A percentile compares a stretch with the other conserved stretches of the same genome.
Evolutionary conservation across 1,140 invertebrate species (phyloP).

Genomic region (Palaemon carinicauda): DNA sequence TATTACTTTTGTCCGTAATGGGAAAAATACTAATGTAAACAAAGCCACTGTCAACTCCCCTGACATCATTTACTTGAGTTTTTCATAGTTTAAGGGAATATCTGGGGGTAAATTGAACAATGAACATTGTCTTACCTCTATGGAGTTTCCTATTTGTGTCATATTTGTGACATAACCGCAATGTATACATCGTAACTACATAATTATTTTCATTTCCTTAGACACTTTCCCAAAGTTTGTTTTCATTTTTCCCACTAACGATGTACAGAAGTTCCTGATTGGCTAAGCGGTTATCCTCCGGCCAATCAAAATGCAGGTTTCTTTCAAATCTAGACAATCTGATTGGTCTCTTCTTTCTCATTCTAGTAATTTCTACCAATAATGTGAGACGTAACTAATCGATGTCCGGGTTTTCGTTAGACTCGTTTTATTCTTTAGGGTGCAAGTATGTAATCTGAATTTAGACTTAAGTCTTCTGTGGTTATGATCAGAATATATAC

Average conservation of each 20-base stretch:
- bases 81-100: no score
- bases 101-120: no score
- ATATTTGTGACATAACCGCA: slow-evolving; percentile 17
- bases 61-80: no score
- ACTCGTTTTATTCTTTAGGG: slow-evolving; percentile 18
- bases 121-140: not conserved
- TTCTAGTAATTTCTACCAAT: slow-evolving; percentile 6
- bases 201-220: not conserved
- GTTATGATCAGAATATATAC: no score
- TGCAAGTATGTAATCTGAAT: not conserved
- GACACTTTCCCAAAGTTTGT: not conserved
- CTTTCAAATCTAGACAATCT: not conserved
- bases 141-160: slow-evolving; percentile 9
- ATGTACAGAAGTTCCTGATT: not conserved
- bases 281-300: not conserved
- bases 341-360: not conserved
- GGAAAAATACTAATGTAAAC: no score
- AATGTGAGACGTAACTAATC: slow-evolving; percentile 7
- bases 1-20: no score
- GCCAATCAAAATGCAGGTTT: slow-evolving; percentile 10
- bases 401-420: slow-evolving; percentile 17
- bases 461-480: no score
- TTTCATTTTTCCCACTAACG: slow-evolving; percentile 31
- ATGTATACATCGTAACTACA: slow-evolving; percentile 31
- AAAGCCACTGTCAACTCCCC: no score